Base-by-base conservation (phyloP, 2,113 vertebrate species). In the Dinomys branickii region DNA sequence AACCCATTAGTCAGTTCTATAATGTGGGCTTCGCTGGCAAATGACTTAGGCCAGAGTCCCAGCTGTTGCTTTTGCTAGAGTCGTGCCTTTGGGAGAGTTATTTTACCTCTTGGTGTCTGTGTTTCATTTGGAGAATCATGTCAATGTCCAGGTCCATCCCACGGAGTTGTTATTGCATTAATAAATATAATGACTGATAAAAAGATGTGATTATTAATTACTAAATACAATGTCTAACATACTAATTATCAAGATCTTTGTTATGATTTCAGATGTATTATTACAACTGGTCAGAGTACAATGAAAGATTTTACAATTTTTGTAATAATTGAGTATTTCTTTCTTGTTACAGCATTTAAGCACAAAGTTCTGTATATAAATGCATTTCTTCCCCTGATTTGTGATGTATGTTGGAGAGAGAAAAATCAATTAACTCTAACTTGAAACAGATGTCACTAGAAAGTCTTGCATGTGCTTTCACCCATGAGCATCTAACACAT, bases 371-470 rank as follows among this genome's bases (percentile, higher is more conserved):
- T 88, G 26, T 65, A 41, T 88, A 26, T 22, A 77, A 95, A 71
- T 67, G 33, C 1, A 50, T 84, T 94, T 77, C 59, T 83, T 33
- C 13, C 11, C 30, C 17, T 38, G 38, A 77, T 83, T 13, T 47
- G 19, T 69, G 24, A 78, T 93, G 47, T 80, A 33, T 84, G 85
- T 86, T 94, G 24, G 47, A 47, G 50, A 89, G 85, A 93, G 85
- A 65, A 73, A 93, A 85, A 69, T 93, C 50, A 97, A 94, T 96
- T 96, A 94, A 85, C 54, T 33, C n/a, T 91, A 97, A 97, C 73
- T 89, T 90, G 84, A 96, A 97, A 94, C 91, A 97, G 92, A 97
- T 98, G 96, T 96, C 38, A 65, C 85, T 54, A 71, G 95, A 92
- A 94, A 89, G 67, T 50, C 14, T 56, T 90, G 11, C 38, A 8